Evolutionary conservation across 2,113 vertebrate species (phyloP).

Genomic region (Colistium nudipinnis): DNA sequence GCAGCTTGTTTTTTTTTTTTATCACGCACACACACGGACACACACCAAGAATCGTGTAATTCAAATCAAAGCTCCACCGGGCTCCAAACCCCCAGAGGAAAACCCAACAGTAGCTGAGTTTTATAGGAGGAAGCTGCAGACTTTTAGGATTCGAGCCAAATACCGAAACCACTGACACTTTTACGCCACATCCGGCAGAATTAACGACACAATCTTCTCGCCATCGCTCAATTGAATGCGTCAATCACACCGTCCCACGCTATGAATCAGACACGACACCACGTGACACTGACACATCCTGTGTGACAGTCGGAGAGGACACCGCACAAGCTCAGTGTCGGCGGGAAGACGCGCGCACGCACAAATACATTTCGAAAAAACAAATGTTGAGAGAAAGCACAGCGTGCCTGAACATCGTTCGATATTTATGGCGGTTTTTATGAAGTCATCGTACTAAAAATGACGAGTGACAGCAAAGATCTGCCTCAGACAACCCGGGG

Average conservation of each 20-base stretch:
- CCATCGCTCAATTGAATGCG: background rate
- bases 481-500: background rate
- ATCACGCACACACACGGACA: background rate
- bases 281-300: background rate
- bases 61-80: too few relatives aligned
- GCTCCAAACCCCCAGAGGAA: background rate
- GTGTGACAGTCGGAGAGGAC: background rate
- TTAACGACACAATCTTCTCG: background rate
- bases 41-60: too few relatives aligned
- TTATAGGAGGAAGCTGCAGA: background rate
- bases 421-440: background rate
- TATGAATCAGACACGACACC: background rate
- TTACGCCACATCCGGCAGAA: background rate
- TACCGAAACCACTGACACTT: too few relatives aligned
- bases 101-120: background rate
- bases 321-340: background rate
- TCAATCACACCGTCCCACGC: background rate
- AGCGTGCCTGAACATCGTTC: background rate
- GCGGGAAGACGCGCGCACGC: too few relatives aligned
- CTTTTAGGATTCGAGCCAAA: too few relatives aligned
- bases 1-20: slow-evolving; percentile 16
- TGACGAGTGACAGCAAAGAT: background rate
- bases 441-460: background rate
- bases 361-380: background rate
- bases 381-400: background rate